Evolutionary conservation across 2,113 vertebrate genomes (phyloP).

Genomic region (Hemibagrus wyckioides): DNA sequence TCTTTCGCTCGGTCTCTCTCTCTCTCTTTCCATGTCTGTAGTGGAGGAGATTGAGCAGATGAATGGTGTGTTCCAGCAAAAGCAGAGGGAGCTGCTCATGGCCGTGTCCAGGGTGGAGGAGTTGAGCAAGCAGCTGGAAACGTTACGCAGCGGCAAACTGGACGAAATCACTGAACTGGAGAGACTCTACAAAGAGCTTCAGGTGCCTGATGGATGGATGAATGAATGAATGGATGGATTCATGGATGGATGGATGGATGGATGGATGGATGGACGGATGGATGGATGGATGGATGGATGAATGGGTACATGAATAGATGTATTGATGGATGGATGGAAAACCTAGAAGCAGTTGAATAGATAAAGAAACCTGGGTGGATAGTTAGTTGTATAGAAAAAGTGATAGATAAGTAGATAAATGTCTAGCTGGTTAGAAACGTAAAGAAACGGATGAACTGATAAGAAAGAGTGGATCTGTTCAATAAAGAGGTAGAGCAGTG

Average conservation of each 20-base stretch:
- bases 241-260: background rate
- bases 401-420: background rate
- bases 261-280: no score
- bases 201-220: constrained; percentile 72
- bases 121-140: constrained; percentile 88
- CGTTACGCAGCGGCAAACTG: constrained; percentile 81
- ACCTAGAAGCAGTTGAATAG: background rate
- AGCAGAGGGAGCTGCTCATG: constrained; percentile 89
- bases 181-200: constrained; percentile 79
- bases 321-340: background rate
- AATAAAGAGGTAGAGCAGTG: background rate
- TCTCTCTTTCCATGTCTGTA: constrained; percentile 57
- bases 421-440: background rate
- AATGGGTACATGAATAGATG: background rate
- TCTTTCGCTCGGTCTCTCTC: constrained; percentile 47
- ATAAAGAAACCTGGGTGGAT: background rate
- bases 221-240: no score
- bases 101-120: constrained; percentile 89
- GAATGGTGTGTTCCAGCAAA: constrained; percentile 91
- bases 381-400: background rate
- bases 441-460: background rate
- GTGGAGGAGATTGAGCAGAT: constrained; percentile 97
- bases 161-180: constrained; percentile 62
- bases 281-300: background rate
- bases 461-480: background rate